Conservation (phyloP, 2,888 invertebrate species). For the Clostera curtula region DNA sequence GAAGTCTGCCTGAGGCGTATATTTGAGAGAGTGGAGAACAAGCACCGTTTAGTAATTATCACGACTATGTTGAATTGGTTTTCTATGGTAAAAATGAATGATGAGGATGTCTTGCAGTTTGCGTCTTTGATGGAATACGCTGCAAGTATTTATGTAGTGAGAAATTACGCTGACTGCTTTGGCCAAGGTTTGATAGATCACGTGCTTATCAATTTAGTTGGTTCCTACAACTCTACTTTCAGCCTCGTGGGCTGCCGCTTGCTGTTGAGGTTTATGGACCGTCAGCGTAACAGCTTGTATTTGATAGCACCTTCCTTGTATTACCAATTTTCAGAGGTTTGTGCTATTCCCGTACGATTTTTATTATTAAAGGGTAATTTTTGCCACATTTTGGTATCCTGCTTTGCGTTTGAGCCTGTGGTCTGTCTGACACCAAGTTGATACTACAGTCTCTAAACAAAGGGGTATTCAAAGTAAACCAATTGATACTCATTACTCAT, state of each 20-base stretch:
- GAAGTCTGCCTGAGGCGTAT: conserved; percentile 72
- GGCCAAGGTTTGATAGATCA: conserved; percentile 59
- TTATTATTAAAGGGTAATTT: no score
- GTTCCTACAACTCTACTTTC: conserved; percentile 53
- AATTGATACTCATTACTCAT: no score
- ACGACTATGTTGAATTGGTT: conserved; percentile 69
- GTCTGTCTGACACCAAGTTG: no score
- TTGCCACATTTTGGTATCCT: no score
- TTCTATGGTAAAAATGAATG: conserved; percentile 43
- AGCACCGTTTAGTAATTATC: conserved; percentile 61
- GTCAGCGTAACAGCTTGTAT: conserved; percentile 57
- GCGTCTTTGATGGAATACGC: conserved; percentile 70
- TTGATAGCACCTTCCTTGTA: conserved; percentile 69
- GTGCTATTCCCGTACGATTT: conserved; percentile 34
- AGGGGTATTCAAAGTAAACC: no score
- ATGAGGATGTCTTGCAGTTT: conserved; percentile 67
- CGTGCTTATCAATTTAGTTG: conserved; percentile 57
- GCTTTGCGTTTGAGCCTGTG: no score
- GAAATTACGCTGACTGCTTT: conserved; percentile 54
- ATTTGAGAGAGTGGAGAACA: conserved; percentile 60
- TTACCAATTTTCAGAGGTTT: conserved; percentile 49
- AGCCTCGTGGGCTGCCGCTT: conserved; percentile 73
- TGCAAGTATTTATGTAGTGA: conserved; percentile 57
- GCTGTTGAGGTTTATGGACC: conserved; percentile 72
- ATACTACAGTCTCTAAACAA: no score